These are phyloP conservation scores for Xestia rhomboidea DNA, from an alignment of 2,888 invertebrate species.

Conservation along the genomic window DNA sequence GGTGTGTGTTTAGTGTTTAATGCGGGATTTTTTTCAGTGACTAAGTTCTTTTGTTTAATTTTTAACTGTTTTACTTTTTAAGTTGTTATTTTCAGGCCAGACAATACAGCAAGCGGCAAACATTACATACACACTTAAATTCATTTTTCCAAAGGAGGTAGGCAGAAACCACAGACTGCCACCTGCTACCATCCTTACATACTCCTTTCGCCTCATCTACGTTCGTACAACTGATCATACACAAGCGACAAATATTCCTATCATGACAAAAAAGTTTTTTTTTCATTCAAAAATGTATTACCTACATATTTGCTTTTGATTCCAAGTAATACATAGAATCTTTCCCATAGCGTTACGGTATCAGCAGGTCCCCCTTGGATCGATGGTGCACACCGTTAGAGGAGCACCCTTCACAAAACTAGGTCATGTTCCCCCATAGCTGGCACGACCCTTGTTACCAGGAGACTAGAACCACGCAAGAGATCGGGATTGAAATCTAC, in stretches of 20 bases:
- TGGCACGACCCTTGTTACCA: conserved; percentile 79
- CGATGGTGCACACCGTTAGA: conserved; percentile 83
- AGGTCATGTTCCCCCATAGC: conserved; percentile 85
- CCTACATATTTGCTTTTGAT: background rate
- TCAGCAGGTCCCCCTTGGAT: conserved; percentile 78
- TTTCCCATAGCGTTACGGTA: conserved; percentile 53
- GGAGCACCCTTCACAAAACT: conserved; percentile 83
- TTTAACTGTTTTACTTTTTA: background rate
- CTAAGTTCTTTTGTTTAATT: background rate
- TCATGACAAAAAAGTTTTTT: background rate
- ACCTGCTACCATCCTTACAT: background rate
- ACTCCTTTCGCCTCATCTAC: background rate
- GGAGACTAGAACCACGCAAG: conserved; percentile 70
- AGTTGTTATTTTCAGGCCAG: background rate
- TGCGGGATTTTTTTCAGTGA: conserved; percentile 3
- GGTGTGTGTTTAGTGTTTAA: conserved; percentile 23
- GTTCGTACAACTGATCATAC: background rate
- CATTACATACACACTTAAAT: background rate
- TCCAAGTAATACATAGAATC: conserved; percentile 38
- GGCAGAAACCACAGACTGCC: background rate
- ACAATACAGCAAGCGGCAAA: background rate
- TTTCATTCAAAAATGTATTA: too few relatives aligned
- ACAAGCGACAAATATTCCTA: background rate
- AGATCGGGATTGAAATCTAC: conserved; percentile 67
- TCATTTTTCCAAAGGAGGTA: background rate